These are phyloP conservation scores for Eidolon dupreanum DNA, from an alignment of 2,797 vertebrate species.

Conservation along the genomic window DNA sequence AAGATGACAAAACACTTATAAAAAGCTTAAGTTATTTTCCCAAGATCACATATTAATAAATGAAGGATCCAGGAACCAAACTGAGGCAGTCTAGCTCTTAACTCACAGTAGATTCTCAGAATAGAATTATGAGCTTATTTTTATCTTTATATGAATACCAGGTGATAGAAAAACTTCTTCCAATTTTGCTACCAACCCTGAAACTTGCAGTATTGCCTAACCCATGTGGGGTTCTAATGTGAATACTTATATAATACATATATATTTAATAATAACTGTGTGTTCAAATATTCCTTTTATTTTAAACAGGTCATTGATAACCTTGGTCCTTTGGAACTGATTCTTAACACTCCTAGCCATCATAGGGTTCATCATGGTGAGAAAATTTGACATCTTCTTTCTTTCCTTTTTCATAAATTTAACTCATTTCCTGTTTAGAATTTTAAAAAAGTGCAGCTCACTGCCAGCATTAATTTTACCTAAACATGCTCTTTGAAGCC, in stretches of 20 bases:
- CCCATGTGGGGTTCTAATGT: neutral
- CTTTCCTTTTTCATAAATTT: neutral
- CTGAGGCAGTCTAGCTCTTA: neutral
- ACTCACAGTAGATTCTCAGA: neutral
- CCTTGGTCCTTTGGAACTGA: slow-evolving; percentile 93
- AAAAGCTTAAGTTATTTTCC: neutral
- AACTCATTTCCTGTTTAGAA: too few species aligned
- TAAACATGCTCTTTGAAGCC: too few species aligned
- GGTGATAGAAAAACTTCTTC: neutral
- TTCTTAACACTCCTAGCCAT: slow-evolving; percentile 96
- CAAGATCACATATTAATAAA: neutral
- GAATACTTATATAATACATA: neutral
- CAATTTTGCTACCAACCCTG: neutral
- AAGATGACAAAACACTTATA: neutral
- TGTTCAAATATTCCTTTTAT: neutral
- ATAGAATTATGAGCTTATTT: neutral
- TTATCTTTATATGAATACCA: neutral
- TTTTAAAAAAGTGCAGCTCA: too few species aligned
- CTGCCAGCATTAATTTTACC: too few species aligned
- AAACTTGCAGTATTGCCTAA: neutral
- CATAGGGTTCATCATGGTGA: slow-evolving; percentile 96
- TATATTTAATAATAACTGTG: neutral
- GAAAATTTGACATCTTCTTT: slow-evolving; percentile 44
- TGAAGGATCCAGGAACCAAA: neutral
- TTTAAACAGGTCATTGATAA: slow-evolving; percentile 89